Evolutionary conservation across 2,113 vertebrate species (phyloP), one percentile per base, ranked within the genome.

Genomic region (Naja naja): DNA sequence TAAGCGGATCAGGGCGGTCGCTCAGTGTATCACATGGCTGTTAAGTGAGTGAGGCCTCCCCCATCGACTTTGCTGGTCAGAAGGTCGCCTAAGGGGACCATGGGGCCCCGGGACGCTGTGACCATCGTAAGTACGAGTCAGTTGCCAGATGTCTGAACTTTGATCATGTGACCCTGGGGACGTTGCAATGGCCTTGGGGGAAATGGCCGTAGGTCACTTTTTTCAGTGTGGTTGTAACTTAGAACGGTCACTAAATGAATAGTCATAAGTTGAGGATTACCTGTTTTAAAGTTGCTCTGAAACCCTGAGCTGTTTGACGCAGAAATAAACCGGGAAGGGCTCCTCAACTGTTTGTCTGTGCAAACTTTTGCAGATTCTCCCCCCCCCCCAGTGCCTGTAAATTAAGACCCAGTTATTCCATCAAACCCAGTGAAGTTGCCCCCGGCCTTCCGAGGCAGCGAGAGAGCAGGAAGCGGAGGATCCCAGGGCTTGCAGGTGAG

Each of bases 61-160:
- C 5, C 5, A 3, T 34, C 14, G 12, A 69, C 64, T 69, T 16
- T n/a, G 64, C 64, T 5, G 64, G 30, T n/a, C 30, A 69, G 60
- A 69, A n/a, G 30, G 30, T 18, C 0, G 30, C 60, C 14, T 16
- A n/a, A n/a, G 11, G 11, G 60, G 10, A n/a, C 12, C 60, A 64
- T 1, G 27, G 30, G 30, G 12, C 4, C 2, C 30, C 10, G 1
- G 60, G 30, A 69, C 14, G 16, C 60, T n/a, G 64, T 30, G 3
- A 2, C 64, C 0, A 2, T n/a, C 64, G n/a, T 6, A 18, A 34
- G n/a, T 34, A 27, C 2, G 12, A 1, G n/a, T 16, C 14, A 1
- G 14, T 69, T 34, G 64, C 30, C 30, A 14, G 11, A 52, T 52
- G 11, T 52, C 49, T 52, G 49, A 52, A 69, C 12, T n/a, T 69